Evolutionary conservation across 2,113 vertebrate genomes (phyloP), one percentile per base, ranked within the genome.

Genomic region (Nesogale talazaci): DNA sequence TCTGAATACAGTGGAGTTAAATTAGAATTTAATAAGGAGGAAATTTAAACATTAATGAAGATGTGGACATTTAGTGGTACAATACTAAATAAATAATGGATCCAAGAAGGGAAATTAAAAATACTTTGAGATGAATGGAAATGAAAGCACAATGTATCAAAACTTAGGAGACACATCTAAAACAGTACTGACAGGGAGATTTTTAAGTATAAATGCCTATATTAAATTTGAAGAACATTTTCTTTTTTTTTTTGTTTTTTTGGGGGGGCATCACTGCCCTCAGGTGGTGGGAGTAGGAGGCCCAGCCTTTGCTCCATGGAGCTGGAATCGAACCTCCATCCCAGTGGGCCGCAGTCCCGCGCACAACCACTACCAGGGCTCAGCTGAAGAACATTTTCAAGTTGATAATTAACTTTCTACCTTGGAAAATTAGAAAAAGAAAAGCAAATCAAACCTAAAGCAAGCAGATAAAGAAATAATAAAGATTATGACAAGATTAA

Each of bases 91-190:
- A 91, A 81, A 12, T 27, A 42, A 61, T 87, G 14, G 8, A 2
- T 42, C 34, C 57, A 88, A 88, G 52, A 80, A 31, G 52, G 29
- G 70, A 94, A 86, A 89, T 89, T 81, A 67, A 91, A 93, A 88
- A 81, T 70, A 72, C 56, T 88, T 90, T n/a, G 23, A 84, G 65
- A 46, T 88, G 79, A 79, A 86, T 34, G 46, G 4, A 52, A 52
- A 52, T 52, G 46, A 52, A 52, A 52, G 46, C 9, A 5, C 46
- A 52, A 52, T 34, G 36, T 52, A 84, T 57, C 69, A 15, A 88
- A 77, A 86, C 22, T 56, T 83, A 59, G 46, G 79, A 61, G 15
- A 69, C 72, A 7, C 11, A 74, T 61, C 6, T 42, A 78, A 87
- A 59, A 31, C 15, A 83, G 23, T 34, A 34, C 34, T 16, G 2